Evolutionary conservation across 2,888 invertebrate species (phyloP).

Genomic region (Globia sparganii): DNA sequence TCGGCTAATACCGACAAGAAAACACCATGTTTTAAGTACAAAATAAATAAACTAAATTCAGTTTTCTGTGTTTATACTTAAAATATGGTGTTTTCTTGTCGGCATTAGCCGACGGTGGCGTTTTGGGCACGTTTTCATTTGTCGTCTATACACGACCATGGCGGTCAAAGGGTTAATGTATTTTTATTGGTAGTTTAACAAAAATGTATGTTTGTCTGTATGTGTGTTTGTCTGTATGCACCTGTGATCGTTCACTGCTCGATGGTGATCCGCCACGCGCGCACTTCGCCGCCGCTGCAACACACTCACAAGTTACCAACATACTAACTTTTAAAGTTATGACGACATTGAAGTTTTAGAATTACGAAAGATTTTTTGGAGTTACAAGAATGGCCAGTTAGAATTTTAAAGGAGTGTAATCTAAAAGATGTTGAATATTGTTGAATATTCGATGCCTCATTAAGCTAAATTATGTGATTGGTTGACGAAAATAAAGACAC

Average conservation of each 20-base stretch:
- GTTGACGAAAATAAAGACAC: background rate
- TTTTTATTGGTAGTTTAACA: background rate
- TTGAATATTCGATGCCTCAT: background rate
- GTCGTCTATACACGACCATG: too few species aligned
- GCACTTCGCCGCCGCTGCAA: constrained; percentile 94
- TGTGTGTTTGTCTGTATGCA: constrained; percentile 58
- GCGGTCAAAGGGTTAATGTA: too few species aligned
- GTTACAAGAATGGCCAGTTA: constrained; percentile 3
- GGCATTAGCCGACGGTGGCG: too few species aligned
- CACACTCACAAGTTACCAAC: constrained; percentile 74
- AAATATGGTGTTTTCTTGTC: too few species aligned
- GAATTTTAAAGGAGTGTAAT: background rate
- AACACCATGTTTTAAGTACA: too few species aligned
- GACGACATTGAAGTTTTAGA: background rate
- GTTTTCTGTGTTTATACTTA: too few species aligned
- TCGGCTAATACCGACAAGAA: too few species aligned
- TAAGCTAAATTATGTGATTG: background rate
- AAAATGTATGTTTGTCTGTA: constrained; percentile 1
- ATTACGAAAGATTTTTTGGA: background rate
- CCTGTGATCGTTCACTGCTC: constrained; percentile 82
- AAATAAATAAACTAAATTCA: too few species aligned
- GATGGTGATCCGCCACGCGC: constrained; percentile 91
- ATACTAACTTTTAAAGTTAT: constrained; percentile 1
- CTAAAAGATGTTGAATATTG: background rate
- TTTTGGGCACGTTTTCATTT: too few species aligned